A percentile compares a stretch with the other conserved stretches of the same genome.
Evolutionary conservation across 2,113 vertebrate species (phyloP).

Genomic region (Misgurnus mizolepis): DNA sequence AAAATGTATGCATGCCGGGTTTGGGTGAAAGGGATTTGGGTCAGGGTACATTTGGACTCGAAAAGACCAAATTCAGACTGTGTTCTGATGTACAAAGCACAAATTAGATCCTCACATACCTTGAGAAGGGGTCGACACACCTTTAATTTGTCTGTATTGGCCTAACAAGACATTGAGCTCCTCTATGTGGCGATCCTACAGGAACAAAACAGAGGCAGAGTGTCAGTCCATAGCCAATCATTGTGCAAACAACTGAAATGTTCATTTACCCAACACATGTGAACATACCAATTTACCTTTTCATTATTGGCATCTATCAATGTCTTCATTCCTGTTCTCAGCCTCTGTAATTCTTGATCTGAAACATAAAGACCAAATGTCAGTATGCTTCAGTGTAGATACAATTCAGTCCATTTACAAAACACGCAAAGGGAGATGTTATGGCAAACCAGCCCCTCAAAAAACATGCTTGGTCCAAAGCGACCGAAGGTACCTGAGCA

Average conservation of each 20-base stretch:
- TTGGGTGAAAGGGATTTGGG: too few species aligned
- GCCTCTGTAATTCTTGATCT: constrained; percentile 92
- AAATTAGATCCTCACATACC: constrained; percentile 55
- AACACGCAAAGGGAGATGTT: not conserved
- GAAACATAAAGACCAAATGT: constrained; percentile 38
- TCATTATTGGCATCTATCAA: constrained; percentile 89
- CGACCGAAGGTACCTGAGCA: not conserved
- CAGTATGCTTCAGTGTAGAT: not conserved
- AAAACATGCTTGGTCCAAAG: not conserved
- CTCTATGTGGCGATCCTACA: constrained; percentile 89
- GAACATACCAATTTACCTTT: constrained; percentile 76
- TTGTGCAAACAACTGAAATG: not conserved
- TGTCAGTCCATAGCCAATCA: not conserved
- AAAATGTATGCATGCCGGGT: too few species aligned
- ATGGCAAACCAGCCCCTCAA: not conserved
- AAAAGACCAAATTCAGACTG: not conserved
- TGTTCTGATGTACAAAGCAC: not conserved
- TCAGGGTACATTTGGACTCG: too few species aligned
- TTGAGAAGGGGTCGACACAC: constrained; percentile 68
- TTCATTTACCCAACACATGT: not conserved
- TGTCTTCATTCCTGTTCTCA: constrained; percentile 92
- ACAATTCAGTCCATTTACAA: not conserved
- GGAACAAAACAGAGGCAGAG: not conserved
- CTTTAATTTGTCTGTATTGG: constrained; percentile 86
- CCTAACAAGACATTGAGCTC: constrained; percentile 83